A percentile compares a stretch with the other conserved stretches of the same genome.
Conservation (phyloP, 2,888 invertebrate species). For the Scrobipalpa costella region DNA sequence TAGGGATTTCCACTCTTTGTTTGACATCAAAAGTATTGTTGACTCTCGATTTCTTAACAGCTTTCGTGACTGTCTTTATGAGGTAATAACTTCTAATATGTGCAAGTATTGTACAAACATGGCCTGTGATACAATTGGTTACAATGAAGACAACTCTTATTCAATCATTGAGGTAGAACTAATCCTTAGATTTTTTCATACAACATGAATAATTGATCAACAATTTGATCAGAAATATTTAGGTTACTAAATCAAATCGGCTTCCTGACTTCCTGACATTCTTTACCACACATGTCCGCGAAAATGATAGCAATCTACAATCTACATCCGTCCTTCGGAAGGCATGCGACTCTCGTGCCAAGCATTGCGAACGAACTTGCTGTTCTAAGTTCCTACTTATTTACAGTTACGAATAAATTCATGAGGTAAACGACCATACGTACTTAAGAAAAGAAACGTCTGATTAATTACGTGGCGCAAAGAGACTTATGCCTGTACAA, state of each 20-base stretch:
- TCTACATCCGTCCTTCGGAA: not conserved
- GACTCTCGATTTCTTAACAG: slow-evolving; percentile 13
- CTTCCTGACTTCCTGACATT: not conserved
- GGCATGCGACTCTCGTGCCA: not conserved
- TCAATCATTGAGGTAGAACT: not conserved
- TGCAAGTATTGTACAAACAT: not conserved
- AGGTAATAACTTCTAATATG: not conserved
- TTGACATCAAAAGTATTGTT: slow-evolving; percentile 13
- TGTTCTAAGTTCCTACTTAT: too few species aligned
- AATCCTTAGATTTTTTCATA: not conserved
- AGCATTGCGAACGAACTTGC: not conserved
- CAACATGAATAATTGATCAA: not conserved
- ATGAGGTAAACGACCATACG: too few species aligned
- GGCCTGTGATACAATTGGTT: not conserved
- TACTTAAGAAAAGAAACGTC: too few species aligned
- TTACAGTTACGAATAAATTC: too few species aligned
- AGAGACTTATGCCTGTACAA: too few species aligned
- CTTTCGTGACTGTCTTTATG: not conserved
- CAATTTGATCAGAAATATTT: not conserved
- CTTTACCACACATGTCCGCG: slow-evolving; percentile 4
- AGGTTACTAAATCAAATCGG: not conserved
- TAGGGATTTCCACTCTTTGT: slow-evolving; percentile 14
- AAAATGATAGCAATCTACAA: slow-evolving; percentile 1
- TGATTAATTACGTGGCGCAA: too few species aligned
- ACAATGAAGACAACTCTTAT: not conserved